Evolutionary conservation across 2,113 vertebrate genomes (phyloP).

Genomic region (Corythornis vintsioides): DNA sequence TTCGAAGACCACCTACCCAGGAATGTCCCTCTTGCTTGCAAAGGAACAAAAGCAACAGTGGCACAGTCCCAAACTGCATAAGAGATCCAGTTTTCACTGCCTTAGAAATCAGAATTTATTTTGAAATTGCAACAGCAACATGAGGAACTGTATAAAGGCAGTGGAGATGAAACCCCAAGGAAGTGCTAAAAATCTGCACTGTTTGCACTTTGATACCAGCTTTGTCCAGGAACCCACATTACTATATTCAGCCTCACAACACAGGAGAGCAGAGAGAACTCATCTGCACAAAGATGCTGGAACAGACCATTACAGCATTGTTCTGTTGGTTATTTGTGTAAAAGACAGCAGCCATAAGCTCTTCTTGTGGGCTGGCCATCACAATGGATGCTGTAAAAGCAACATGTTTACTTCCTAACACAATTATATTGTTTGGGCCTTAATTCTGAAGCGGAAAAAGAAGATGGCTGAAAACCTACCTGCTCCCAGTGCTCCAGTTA

Average conservation of each 20-base stretch:
- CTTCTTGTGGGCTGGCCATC: not conserved
- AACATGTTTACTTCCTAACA: not conserved
- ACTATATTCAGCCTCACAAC: not conserved
- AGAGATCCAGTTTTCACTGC: not conserved
- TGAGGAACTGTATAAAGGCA: not conserved
- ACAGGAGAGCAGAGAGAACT: not conserved
- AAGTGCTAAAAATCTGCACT: not conserved
- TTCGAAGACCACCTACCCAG: not conserved
- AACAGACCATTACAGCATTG: not conserved
- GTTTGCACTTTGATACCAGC: not conserved
- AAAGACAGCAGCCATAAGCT: not conserved
- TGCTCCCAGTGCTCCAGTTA: conserved; percentile 73
- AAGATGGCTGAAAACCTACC: conserved; percentile 67
- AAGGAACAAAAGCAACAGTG: not conserved
- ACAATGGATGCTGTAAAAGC: not conserved
- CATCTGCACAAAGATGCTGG: not conserved
- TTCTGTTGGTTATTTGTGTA: not conserved
- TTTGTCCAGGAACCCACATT: not conserved
- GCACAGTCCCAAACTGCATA: not conserved
- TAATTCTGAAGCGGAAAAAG: not conserved
- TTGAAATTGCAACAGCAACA: not conserved
- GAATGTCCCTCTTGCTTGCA: not conserved
- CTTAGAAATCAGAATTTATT: not conserved
- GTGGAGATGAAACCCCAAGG: not conserved
- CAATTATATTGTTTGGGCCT: not conserved